Conservation (phyloP, 1,140 invertebrate genomes). For the Bombus terrestris region DNA sequence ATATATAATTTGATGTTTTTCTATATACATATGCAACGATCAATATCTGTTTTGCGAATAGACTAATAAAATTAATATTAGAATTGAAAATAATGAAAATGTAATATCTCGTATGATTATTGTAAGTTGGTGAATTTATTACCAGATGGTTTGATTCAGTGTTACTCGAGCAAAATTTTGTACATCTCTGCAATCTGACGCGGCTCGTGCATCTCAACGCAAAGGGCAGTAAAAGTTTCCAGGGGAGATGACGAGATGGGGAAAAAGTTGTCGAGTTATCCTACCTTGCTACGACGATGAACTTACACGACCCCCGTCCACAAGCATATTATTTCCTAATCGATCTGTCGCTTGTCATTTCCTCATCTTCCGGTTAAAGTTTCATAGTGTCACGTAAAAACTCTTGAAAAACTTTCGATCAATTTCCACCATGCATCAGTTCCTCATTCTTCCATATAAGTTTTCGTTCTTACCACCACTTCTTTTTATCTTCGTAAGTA, state of each 20-base stretch:
- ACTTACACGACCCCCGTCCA: neutral
- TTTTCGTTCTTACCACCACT: neutral
- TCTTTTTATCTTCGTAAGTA: neutral
- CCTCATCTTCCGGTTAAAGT: neutral
- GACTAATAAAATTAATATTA: neutral
- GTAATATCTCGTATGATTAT: neutral
- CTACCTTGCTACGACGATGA: conserved; percentile 13
- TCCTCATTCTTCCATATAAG: neutral
- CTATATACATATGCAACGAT: neutral
- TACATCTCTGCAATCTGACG: accelerated
- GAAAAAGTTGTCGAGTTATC: conserved; percentile 11
- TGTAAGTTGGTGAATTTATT: neutral
- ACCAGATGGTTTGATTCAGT: too few relatives aligned
- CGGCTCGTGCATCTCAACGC: too few relatives aligned
- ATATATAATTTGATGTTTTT: neutral
- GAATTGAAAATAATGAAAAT: neutral
- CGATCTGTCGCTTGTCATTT: neutral
- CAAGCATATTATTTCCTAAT: neutral
- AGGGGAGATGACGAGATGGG: neutral
- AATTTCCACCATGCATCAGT: neutral
- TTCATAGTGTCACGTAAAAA: neutral
- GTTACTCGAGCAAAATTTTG: neutral
- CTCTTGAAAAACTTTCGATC: neutral
- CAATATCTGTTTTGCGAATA: neutral
- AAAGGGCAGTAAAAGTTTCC: neutral